Base-by-base conservation (phyloP, 2,888 invertebrate genomes). In the Acholoe squamosa region DNA sequence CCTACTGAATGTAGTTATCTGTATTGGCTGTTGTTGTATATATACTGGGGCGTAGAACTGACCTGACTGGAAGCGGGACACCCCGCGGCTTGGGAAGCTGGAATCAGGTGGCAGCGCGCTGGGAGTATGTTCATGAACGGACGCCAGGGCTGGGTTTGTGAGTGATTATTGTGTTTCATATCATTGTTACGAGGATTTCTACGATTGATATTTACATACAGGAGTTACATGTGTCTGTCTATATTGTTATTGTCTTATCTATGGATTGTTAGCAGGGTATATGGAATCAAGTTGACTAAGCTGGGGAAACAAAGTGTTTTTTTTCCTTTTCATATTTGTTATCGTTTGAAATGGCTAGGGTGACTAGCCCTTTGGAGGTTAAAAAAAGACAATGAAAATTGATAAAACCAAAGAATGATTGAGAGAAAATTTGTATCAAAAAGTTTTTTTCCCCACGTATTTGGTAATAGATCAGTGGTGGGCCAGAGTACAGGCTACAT, bases 1-100 rank as follows among this genome's bases (percentile, higher is more conserved):
- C 43, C 43, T n/a, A 43, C 10, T 3, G 43, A 43, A 3, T 43
- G 43, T 43, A 43, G 43, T 43, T 43, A 3, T 43, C 10, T 43
- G 43, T 43, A 43, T 43, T 43, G 43, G 43, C 43, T 43, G 3
- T 7, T 43, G 43, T 43, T 43, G 43, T 43, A 43, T 43, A 43
- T 43, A 43, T 10, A 43, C 43, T 43, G 43, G 43, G 28, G 67
- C 14, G 67, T 25, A 77, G 25, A 19, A 34, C 84, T 84, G n/a
- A 84, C 84, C 84, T 34, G 84, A 84, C 51, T 84, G 84, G 28
- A 33, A 84, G 12, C 84, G 84, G 84, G 84, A 84, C 34, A 84
- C 84, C 7, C 84, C 84, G 16, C 84, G 33, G 19, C 84, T 84
- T 33, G 84, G 84, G 84, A 84, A 84, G 84, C 84, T 84, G 22